phyloP scores from a whole-genome alignment of 2,113 vertebrate species.

The Setophaga petechia region DNA sequence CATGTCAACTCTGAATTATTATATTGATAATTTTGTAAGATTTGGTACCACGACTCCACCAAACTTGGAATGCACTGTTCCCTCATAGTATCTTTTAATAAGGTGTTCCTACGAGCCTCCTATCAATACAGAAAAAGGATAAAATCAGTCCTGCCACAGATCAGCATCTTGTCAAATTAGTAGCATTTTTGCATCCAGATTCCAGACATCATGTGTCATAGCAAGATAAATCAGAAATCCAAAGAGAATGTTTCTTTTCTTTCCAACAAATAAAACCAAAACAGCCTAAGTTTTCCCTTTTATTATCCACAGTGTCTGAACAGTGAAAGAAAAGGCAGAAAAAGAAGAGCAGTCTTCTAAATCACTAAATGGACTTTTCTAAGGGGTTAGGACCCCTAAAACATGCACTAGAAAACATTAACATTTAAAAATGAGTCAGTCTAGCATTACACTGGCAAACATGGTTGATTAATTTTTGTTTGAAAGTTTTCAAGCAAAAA shows the following conservation, averaged over 20 bases:
- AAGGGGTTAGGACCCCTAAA: neutral
- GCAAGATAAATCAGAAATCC: neutral
- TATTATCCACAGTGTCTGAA: neutral
- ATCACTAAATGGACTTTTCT: neutral
- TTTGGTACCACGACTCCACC: slow-evolving; percentile 99
- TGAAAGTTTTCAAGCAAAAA: neutral
- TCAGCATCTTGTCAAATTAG: neutral
- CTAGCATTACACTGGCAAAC: neutral
- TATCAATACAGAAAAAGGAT: slow-evolving; percentile 41
- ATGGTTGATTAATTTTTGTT: neutral
- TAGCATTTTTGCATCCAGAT: neutral
- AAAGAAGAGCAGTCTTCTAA: neutral
- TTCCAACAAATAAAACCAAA: neutral
- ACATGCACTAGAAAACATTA: neutral
- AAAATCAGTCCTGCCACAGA: neutral
- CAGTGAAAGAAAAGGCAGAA: neutral
- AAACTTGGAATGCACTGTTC: slow-evolving; percentile 95
- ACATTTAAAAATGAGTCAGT: neutral
- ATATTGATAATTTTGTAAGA: slow-evolving; percentile 92
- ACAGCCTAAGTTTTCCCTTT: rapidly evolving
- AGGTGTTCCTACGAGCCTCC: slow-evolving; percentile 93
- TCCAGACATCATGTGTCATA: neutral
- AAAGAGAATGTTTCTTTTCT: neutral
- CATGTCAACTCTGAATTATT: slow-evolving; percentile 95
- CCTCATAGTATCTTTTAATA: slow-evolving; percentile 95